Base-by-base conservation (phyloP, 2,888 invertebrate species). In the Cheilosia soror region DNA sequence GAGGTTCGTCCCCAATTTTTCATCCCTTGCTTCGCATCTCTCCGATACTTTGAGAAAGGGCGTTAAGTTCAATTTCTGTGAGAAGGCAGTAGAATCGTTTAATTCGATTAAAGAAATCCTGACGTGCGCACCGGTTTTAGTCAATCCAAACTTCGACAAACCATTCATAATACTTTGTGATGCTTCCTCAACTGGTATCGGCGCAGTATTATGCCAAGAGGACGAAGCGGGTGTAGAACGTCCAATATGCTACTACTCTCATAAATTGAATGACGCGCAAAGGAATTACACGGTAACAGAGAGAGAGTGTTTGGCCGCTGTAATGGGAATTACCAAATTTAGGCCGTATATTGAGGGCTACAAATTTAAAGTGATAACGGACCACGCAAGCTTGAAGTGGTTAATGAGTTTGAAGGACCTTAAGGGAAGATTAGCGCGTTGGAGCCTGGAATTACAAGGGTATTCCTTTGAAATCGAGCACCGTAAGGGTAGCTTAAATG, bases 201-300 rank as follows among this genome's bases (percentile, higher is more conserved):
- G 73, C 11, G 25, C 42, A 4, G 73, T 63, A 5, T 31, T 75
- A 15, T 51, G 29, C 3, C 75, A 75, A n/a, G 11, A n/a, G 4
- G 58, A 51, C 11, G 20, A 20, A 7, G 9, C 60, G n/a, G 57
- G 49, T 11, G 3, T 20, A 7, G 63, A 62, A 53, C 29, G 53
- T 2, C 65, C 55, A 11, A 65, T 75, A 7, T 53, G 20, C 4
- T 51, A 7, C 20, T 53, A 47, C 11, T 65, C 65, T 1, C 20
- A 63, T 1, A 63, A 75, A 47, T 25, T 75, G 3, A 75, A 65
- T 33, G 15, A 9, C 9, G 42, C 57, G 5, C 58, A 44, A 44
- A 44, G 13, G 1, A 76, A 66, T 29, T 76, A 57, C 29, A 40
- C 31, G 4, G 40, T 65, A 13, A 73, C 66, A 5, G 66, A 65